Evolutionary conservation across 2,113 vertebrate genomes (phyloP), one percentile per base, ranked within the genome.

Genomic region (Scolopax mira): DNA sequence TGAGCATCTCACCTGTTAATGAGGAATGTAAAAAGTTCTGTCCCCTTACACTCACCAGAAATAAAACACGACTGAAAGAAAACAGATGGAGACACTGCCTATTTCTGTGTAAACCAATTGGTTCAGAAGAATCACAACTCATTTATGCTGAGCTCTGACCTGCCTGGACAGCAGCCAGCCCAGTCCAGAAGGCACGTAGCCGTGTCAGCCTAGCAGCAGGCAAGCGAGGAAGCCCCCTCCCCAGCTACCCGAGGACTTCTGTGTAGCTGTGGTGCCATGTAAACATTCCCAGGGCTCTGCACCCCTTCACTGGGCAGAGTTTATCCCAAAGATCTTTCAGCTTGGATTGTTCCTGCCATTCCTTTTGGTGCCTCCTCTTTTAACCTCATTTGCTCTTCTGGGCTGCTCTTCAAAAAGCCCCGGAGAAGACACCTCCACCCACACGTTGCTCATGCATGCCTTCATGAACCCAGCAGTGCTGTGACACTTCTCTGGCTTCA

Each of bases 71-170:
- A 15, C 31, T 1, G 1, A 61, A 77, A 49, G 65, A 62, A 88
- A 92, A 39, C 83, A 90, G 79, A 70, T 88, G 93, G 91, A 94
- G 33, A 65, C 9, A 13, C 49, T 42, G 44, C 67, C 88, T 88
- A 60, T 42, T 92, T 85, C 67, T 88, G n/a, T 48, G 18, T 70
- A 54, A 95, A 54, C 27, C 54, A 57, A 18, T 11, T 86, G 86
- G 24, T 88, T 75, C 83, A 90, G 67, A 94, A 88, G 64, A 95
- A 89, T 54, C 4, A 3, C 49, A 70, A 62, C 23, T 79, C 58
- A 57, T 85, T 9, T 49, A 49, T 83, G 51, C 67, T 61, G 83
- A 65, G 75, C 77, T 90, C 62, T 88, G 89, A 11, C 35, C 65
- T 73, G 49, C 54, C 58, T 83, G 82, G 89, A 11, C 44, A 77